Conservation (phyloP, 2,888 invertebrate species). For the Hypercompe scribonia region DNA sequence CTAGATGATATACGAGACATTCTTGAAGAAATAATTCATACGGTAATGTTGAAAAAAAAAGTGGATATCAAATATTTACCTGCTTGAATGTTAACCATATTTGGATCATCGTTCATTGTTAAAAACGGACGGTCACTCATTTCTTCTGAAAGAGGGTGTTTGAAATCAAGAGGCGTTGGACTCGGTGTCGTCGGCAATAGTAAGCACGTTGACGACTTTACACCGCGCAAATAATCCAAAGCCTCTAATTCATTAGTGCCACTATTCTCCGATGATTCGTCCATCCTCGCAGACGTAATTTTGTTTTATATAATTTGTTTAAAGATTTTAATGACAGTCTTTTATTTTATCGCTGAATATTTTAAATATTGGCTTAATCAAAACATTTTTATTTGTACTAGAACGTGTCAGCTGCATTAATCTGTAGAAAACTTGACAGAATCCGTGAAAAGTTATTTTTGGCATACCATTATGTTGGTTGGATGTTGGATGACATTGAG, state of each 20-base stretch:
- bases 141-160: constrained; percentile 87
- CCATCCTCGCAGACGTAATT: constrained; percentile 59
- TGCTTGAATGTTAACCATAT: constrained; percentile 69
- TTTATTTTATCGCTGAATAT: not conserved
- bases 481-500: too few species aligned
- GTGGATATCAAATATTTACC: constrained; percentile 56
- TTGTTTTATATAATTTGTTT: not conserved
- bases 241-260: constrained; percentile 70
- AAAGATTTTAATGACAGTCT: not conserved
- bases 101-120: constrained; percentile 69
- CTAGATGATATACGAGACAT: not conserved
- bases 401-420: not conserved
- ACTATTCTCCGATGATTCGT: constrained; percentile 71
- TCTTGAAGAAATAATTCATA: not conserved
- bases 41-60: not conserved
- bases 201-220: constrained; percentile 89
- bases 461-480: not conserved
- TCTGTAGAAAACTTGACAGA: not conserved
- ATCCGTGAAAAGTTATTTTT: not conserved
- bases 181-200: constrained; percentile 87
- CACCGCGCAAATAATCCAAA: constrained; percentile 84
- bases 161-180: constrained; percentile 86
- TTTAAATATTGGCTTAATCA: not conserved
- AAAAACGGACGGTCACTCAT: constrained; percentile 80
- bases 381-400: not conserved